Percentiles rank a stretch among this genome's conserved stretches.
These are phyloP conservation scores for Biston stratarius DNA, from an alignment of 2,888 invertebrate species.

Conservation along the genomic window DNA sequence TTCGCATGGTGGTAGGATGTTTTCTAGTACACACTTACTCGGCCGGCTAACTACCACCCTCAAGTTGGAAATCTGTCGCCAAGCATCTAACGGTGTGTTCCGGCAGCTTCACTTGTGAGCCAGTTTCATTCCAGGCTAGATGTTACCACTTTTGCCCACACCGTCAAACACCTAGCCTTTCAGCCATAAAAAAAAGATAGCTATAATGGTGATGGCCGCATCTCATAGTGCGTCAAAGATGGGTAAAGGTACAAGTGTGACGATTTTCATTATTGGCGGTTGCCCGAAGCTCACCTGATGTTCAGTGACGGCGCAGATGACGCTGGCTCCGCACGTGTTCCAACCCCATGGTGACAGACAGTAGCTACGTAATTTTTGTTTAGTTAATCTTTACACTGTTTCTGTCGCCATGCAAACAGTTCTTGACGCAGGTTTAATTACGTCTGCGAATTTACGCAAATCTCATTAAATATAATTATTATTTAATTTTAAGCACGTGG, in stretches of 20 bases:
- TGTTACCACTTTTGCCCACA: too few relatives aligned
- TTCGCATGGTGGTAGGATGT: too few relatives aligned
- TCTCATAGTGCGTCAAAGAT: not conserved
- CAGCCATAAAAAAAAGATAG: too few relatives aligned
- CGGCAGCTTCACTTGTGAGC: too few relatives aligned
- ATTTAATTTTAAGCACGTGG: conserved; percentile 9
- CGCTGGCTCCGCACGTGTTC: not conserved
- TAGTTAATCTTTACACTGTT: conserved; percentile 2
- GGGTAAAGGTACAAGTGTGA: not conserved
- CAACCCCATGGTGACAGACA: not conserved
- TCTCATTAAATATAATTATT: conserved; percentile 5
- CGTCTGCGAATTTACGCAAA: conserved; percentile 13
- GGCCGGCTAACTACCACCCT: too few relatives aligned
- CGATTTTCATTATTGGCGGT: not conserved
- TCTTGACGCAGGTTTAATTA: not conserved
- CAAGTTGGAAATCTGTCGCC: too few relatives aligned
- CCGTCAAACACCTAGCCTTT: too few relatives aligned
- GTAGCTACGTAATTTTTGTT: not conserved
- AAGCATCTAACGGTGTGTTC: too few relatives aligned
- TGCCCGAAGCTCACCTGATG: not conserved
- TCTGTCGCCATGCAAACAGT: conserved; percentile 10
- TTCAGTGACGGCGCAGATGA: not conserved
- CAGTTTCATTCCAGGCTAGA: too few relatives aligned
- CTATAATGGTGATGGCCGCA: not conserved
- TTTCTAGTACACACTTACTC: too few relatives aligned